Percentiles rank a stretch among this genome's conserved stretches.
Conservation (phyloP, 2,113 vertebrate genomes). For the Amphiprion percula region DNA sequence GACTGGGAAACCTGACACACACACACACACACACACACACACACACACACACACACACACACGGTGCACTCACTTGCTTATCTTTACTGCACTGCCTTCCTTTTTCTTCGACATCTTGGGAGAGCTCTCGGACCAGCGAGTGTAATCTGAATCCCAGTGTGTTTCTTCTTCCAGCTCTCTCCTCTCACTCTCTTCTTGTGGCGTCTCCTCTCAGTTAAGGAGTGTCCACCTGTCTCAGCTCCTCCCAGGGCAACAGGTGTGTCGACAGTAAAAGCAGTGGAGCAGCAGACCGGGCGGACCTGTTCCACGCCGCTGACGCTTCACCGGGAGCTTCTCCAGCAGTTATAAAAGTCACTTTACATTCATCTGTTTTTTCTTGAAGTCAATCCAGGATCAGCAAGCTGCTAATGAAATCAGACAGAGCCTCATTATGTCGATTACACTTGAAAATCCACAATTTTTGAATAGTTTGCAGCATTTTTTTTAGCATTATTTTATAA, state of each 20-base stretch:
- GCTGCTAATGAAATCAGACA: background rate
- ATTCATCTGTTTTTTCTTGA: background rate
- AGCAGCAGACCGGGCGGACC: constrained; percentile 79
- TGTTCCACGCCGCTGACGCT: constrained; percentile 64
- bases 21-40: constrained; percentile 25
- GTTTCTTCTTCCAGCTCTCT: constrained; percentile 22
- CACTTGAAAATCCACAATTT: too few species aligned
- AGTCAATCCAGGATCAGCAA: background rate
- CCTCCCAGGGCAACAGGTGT: constrained; percentile 81
- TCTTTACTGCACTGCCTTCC: constrained; percentile 65
- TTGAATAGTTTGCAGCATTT: too few species aligned
- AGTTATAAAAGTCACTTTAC: background rate
- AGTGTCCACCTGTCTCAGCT: constrained; percentile 68
- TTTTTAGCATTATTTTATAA: too few species aligned
- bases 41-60: constrained; percentile 1
- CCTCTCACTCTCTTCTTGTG: constrained; percentile 7
- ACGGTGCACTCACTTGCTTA: constrained; percentile 78
- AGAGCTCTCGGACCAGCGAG: constrained; percentile 12
- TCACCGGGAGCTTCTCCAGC: background rate
- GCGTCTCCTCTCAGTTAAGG: constrained; percentile 63
- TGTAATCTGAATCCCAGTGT: constrained; percentile 41
- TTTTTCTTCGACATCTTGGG: constrained; percentile 78
- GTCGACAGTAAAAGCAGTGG: constrained; percentile 55
- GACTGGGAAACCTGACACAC: constrained; percentile 13
- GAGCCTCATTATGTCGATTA: too few species aligned